Evolutionary conservation across 2,113 vertebrate genomes (phyloP).

Genomic region (Hiodon alosoides): DNA sequence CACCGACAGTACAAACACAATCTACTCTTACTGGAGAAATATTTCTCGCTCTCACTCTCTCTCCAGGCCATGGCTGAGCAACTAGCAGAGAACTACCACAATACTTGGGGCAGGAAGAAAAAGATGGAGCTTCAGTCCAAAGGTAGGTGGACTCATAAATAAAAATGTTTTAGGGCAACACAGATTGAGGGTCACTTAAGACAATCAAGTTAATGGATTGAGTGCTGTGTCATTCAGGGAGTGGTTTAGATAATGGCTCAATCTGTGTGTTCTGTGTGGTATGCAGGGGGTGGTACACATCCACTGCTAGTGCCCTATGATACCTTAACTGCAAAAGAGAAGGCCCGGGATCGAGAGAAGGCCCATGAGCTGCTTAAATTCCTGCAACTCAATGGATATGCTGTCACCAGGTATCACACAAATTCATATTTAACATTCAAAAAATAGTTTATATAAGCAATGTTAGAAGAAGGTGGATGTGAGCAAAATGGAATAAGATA

Average conservation of each 20-base stretch:
- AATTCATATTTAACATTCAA: background rate
- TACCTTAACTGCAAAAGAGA: constrained; percentile 90
- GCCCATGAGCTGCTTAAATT: constrained; percentile 86
- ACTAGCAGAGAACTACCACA: constrained; percentile 90
- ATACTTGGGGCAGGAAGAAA: constrained; percentile 92
- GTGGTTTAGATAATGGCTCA: too few relatives aligned
- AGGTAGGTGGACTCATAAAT: constrained; percentile 53
- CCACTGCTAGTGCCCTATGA: constrained; percentile 89
- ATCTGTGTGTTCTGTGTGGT: background rate
- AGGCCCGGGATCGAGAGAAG: constrained; percentile 85
- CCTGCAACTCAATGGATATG: constrained; percentile 85
- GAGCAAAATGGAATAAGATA: too few relatives aligned
- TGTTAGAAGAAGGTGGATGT: too few relatives aligned
- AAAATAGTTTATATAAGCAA: too few relatives aligned
- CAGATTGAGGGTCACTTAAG: background rate
- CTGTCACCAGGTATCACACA: constrained; percentile 71
- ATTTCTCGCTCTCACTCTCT: constrained; percentile 16
- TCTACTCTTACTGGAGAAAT: background rate
- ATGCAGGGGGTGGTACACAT: constrained; percentile 79
- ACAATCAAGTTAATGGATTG: too few relatives aligned
- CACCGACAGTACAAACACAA: too few relatives aligned
- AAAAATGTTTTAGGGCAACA: background rate
- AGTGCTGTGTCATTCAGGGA: too few relatives aligned
- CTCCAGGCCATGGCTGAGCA: constrained; percentile 88
- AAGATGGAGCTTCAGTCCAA: constrained; percentile 83